Conservation (phyloP, 1,140 invertebrate species). For the Chlorops oryzae region DNA sequence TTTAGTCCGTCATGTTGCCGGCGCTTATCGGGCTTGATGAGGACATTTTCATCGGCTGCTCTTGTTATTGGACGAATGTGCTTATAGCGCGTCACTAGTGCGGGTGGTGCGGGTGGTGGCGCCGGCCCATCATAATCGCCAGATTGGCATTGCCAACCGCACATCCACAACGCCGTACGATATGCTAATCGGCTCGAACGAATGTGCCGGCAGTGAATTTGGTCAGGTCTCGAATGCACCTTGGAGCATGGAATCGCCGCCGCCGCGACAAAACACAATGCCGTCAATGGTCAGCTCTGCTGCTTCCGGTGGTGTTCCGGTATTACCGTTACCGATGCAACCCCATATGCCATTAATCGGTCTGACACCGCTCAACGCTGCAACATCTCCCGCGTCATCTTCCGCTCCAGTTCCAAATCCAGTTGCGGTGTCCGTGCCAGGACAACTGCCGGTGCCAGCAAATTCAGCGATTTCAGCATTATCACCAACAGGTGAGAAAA, state of each 20-base stretch:
- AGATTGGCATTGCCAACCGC: neutral
- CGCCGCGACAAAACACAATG: neutral
- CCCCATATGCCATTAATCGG: constrained; percentile 7
- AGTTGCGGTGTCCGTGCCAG: neutral
- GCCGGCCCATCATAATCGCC: no score
- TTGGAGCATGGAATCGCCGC: constrained; percentile 13
- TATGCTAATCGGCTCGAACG: neutral
- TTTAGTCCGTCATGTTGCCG: no score
- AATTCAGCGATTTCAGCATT: constrained; percentile 4
- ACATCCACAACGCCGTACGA: neutral
- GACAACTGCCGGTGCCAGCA: neutral
- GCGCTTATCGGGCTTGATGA: no score
- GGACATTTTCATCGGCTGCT: no score
- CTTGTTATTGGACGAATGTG: no score
- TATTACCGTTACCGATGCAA: constrained; percentile 4
- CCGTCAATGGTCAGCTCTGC: no score
- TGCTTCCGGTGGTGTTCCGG: constrained; percentile 1
- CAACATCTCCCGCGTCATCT: neutral
- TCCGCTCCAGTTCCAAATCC: neutral
- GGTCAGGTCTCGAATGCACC: neutral
- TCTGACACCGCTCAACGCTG: neutral
- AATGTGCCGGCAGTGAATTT: constrained; percentile 2
- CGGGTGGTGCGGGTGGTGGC: no score
- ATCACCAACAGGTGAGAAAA: constrained; percentile 14
- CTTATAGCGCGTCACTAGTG: no score